Conservation (phyloP, 2,888 invertebrate genomes). For the Tipula vernalis region DNA sequence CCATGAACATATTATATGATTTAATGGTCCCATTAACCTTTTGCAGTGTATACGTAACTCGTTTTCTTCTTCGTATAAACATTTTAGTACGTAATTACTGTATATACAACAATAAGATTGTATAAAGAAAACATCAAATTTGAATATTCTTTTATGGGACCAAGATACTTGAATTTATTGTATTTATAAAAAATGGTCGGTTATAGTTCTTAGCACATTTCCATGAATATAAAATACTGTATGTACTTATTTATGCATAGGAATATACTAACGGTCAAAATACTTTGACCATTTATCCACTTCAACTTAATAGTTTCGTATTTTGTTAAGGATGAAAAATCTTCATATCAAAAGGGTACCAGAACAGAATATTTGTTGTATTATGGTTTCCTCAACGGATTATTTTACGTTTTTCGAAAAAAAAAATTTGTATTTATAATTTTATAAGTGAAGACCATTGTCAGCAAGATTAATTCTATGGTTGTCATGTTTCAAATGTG, state of each 20-base stretch:
- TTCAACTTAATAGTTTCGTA: neutral
- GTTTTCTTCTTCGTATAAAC: neutral
- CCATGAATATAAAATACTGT: neutral
- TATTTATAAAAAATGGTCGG: neutral
- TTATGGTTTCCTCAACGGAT: neutral
- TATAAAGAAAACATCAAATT: neutral
- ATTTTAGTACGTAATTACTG: neutral
- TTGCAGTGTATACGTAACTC: neutral
- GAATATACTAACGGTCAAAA: neutral
- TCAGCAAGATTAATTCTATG: neutral
- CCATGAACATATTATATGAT: neutral
- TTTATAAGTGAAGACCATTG: neutral
- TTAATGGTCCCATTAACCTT: neutral
- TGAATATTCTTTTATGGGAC: neutral
- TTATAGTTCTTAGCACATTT: neutral
- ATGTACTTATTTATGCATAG: neutral
- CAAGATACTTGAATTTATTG: neutral
- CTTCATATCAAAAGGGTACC: neutral
- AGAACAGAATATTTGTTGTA: neutral
- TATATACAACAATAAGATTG: neutral
- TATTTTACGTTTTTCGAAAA: neutral
- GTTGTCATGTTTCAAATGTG: neutral
- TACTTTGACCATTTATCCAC: neutral
- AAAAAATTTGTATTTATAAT: neutral
- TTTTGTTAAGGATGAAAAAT: neutral